phyloP scores from a whole-genome alignment of 2,888 invertebrate species.

The Volucella inflata region DNA sequence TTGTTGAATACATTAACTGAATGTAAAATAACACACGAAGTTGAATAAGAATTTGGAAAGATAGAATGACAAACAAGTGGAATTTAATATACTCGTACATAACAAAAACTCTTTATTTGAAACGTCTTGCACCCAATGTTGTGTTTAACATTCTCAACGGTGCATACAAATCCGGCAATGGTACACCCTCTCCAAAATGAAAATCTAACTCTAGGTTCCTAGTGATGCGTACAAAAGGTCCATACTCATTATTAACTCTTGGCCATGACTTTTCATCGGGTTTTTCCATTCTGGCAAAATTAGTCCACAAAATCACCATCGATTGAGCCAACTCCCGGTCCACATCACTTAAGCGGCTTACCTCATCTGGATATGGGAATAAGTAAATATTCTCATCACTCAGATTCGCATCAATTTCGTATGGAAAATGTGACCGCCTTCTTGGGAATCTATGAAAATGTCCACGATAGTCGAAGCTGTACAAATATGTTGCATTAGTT shows the following conservation, averaged over 20 bases:
- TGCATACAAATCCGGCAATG: slow-evolving; percentile 79
- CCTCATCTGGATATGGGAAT: slow-evolving; percentile 83
- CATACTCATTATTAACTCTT: slow-evolving; percentile 79
- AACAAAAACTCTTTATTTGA: too few species aligned
- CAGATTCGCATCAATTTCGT: slow-evolving; percentile 85
- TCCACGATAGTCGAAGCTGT: slow-evolving; percentile 84
- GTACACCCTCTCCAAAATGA: slow-evolving; percentile 82
- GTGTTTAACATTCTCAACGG: not conserved
- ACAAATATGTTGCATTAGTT: slow-evolving; percentile 83
- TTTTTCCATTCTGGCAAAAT: slow-evolving; percentile 80
- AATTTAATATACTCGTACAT: too few species aligned
- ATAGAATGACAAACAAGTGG: too few species aligned
- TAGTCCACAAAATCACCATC: slow-evolving; percentile 83
- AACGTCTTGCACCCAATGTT: too few species aligned
- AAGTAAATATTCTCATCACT: slow-evolving; percentile 86
- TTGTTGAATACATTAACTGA: too few species aligned
- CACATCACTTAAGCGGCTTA: slow-evolving; percentile 79
- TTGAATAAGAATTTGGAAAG: too few species aligned
- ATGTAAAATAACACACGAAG: too few species aligned
- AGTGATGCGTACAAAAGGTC: slow-evolving; percentile 82
- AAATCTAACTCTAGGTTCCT: slow-evolving; percentile 79
- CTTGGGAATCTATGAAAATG: slow-evolving; percentile 82
- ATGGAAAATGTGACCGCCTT: slow-evolving; percentile 81
- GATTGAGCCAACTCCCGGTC: slow-evolving; percentile 83
- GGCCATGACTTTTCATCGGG: slow-evolving; percentile 81